Evolutionary conservation across 2,797 vertebrate species (phyloP).

Genomic region (Enteromius unitaeniatus): DNA sequence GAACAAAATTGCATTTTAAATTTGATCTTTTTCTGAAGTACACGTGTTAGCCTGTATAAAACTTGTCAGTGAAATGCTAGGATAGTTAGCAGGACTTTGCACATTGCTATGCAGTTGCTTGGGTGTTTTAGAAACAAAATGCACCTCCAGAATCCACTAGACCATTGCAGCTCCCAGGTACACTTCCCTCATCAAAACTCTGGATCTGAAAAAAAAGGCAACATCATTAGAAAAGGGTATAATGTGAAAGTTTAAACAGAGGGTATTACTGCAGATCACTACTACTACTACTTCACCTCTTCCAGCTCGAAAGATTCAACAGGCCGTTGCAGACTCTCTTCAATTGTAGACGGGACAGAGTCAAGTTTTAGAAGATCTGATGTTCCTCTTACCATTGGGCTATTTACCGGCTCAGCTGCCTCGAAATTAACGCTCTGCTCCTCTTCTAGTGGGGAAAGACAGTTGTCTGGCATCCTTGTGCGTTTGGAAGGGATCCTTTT

Average conservation of each 20-base stretch:
- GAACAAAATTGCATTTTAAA: neutral
- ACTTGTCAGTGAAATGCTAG: neutral
- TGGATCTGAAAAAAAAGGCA: constrained; percentile 76
- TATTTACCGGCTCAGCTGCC: constrained; percentile 3
- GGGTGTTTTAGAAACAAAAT: neutral
- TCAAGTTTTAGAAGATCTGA: constrained; percentile 57
- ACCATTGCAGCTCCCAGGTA: constrained; percentile 57
- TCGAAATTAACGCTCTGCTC: constrained; percentile 55
- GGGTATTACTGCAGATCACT: neutral
- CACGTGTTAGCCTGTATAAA: constrained; percentile 1
- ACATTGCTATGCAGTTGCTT: neutral
- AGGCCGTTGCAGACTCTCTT: constrained; percentile 54
- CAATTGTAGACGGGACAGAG: constrained; percentile 57
- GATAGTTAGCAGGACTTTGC: neutral
- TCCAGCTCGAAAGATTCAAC: constrained; percentile 84
- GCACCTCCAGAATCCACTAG: constrained; percentile 66
- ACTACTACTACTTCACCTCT: constrained; percentile 73
- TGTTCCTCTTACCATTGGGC: constrained; percentile 11
- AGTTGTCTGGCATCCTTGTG: constrained; percentile 16
- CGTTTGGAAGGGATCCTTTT: constrained; percentile 52
- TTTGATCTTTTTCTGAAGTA: neutral
- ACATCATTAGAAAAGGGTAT: neutral
- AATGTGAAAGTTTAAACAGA: neutral
- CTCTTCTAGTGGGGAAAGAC: constrained; percentile 62
- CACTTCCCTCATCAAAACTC: constrained; percentile 83